These are phyloP conservation scores for Leucoptera coffeella DNA, from an alignment of 2,888 invertebrate species.

Conservation along the genomic window DNA sequence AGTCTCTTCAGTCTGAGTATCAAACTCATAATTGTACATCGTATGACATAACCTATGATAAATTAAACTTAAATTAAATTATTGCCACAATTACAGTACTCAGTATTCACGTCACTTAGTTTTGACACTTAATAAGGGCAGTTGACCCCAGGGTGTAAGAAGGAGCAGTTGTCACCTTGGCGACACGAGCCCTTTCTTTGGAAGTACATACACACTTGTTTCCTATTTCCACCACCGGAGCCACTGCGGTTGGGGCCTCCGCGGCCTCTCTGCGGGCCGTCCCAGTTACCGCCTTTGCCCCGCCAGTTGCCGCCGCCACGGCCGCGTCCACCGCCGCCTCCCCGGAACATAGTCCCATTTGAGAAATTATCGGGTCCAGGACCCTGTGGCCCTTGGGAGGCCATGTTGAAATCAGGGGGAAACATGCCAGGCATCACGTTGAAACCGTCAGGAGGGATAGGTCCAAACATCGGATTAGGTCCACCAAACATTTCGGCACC, in stretches of 20 bases:
- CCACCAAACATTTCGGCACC: conserved; percentile 31
- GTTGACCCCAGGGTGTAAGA: conserved; percentile 70
- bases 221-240: conserved; percentile 47
- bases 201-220: conserved; percentile 68
- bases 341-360: conserved; percentile 43
- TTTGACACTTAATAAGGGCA: conserved; percentile 34
- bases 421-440: conserved; percentile 37
- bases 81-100: conserved; percentile 1
- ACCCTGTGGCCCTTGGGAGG: conserved; percentile 36
- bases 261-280: conserved; percentile 35
- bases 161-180: conserved; percentile 76
- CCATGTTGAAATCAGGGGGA: conserved; percentile 48
- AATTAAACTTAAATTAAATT: background rate
- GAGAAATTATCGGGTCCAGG: conserved; percentile 32
- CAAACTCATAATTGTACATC: conserved; percentile 3
- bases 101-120: conserved; percentile 11
- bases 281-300: conserved; percentile 44
- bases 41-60: background rate
- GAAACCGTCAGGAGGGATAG: conserved; percentile 29
- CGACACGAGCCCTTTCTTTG: conserved; percentile 76
- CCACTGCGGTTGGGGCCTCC: conserved; percentile 24
- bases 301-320: conserved; percentile 49
- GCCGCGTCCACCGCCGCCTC: conserved; percentile 53
- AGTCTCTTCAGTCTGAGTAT: conserved; percentile 5
- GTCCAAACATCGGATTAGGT: conserved; percentile 21